Evolutionary conservation across 2,888 invertebrate species (phyloP), one percentile per base, ranked within the genome.

Genomic region (Labia minor): DNA sequence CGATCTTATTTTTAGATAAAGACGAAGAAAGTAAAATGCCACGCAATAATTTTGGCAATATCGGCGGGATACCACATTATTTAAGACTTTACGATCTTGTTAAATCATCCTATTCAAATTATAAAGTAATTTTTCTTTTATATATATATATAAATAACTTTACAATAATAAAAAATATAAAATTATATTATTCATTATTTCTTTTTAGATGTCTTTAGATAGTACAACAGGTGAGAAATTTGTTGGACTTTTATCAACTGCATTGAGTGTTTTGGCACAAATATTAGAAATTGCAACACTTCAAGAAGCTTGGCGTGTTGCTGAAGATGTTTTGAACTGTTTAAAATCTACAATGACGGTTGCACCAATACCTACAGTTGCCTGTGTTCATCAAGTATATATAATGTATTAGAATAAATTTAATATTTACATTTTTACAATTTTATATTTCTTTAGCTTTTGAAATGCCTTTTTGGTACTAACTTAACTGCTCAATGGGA

Each of bases 11-110:
- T 66, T 65, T 67, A 69, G 73, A 72, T 20, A 72, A 73, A 66
- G 73, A 73, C 66, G 73, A 74, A 65, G 74, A 73, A 63, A 74
- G 72, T 62, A 68, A 67, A 37, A 68, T 67, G 49, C 16, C 49
- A 14, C 49, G 49, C 14, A 49, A 49, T 14, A 49, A 49, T 16
- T 16, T 49, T 3, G 49, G 49, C 4, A 11, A 49, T 16, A 49
- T 49, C 71, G 75, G 77, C 69, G 75, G 75, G 67, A 84, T 87
- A 69, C 86, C 90, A 0, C 89, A 92, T 76, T 95, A 95, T 76
- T 83, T 91, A 81, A 90, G 89, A 77, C 82, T 95, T 68, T 90
- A 90, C 77, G 92, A 92, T 68, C 85, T 86, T 66, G 76, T 95
- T 67, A 88, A 86, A 75, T 87, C 88, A 71, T 88, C 92, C 1